phyloP scores from a whole-genome alignment of 2,888 invertebrate genomes.

The Himalopsyche kuldschensis region DNA sequence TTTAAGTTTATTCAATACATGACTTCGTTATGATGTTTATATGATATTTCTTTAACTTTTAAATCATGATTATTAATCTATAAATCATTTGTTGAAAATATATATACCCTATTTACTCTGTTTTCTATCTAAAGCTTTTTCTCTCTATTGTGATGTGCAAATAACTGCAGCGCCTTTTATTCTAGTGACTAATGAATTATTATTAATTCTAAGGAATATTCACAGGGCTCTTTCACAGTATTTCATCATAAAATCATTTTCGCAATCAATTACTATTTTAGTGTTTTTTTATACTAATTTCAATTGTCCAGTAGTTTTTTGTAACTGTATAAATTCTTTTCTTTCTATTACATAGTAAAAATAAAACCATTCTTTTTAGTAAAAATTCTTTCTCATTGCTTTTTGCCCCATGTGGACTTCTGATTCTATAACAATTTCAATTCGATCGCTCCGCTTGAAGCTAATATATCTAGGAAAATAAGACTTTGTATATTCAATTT shows the following conservation, averaged over 20 bases:
- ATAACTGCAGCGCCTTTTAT: slow-evolving; percentile 19
- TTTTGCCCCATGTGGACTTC: no score
- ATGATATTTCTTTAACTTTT: neutral
- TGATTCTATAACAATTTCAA: no score
- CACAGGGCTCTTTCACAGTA: neutral
- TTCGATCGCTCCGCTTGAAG: no score
- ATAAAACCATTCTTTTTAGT: no score
- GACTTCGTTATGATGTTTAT: neutral
- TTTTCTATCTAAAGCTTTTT: neutral
- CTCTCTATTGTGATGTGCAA: slow-evolving; percentile 15
- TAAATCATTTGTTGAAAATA: neutral
- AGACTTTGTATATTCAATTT: neutral
- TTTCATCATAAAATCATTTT: neutral
- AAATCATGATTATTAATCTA: neutral
- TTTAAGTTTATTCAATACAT: neutral
- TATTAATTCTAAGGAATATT: neutral
- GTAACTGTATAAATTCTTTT: no score
- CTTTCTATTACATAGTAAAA: no score
- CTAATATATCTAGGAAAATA: neutral
- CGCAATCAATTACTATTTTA: neutral
- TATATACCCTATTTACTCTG: neutral
- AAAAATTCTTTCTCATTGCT: no score
- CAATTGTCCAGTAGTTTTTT: no score
- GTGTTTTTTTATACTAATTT: neutral
- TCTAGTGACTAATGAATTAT: slow-evolving; percentile 8